Conservation (phyloP, 2,888 invertebrate species). For the Dendrolimus pini region DNA sequence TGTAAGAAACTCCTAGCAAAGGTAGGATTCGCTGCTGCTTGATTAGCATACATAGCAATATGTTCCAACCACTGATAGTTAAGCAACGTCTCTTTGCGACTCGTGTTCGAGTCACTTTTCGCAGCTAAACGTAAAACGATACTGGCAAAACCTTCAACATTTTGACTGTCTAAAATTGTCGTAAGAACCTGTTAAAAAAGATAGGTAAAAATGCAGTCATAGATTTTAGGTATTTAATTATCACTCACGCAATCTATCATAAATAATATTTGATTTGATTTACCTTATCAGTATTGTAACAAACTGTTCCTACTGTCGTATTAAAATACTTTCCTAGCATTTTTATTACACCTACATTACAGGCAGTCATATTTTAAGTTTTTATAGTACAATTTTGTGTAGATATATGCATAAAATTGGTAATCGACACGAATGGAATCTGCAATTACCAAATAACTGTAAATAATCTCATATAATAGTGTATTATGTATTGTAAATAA, state of each 20-base stretch:
- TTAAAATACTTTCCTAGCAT: conserved; percentile 73
- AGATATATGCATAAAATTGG: too few relatives aligned
- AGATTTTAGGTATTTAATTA: too few relatives aligned
- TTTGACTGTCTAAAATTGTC: conserved; percentile 55
- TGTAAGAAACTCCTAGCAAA: conserved; percentile 69
- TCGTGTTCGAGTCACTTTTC: conserved; percentile 51
- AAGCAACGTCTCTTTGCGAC: conserved; percentile 53
- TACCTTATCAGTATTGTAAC: conserved; percentile 74
- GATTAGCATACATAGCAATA: conserved; percentile 72
- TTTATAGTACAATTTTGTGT: not conserved
- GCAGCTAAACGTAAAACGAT: conserved; percentile 64
- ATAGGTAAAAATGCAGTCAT: too few relatives aligned
- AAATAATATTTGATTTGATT: too few relatives aligned
- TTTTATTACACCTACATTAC: conserved; percentile 58
- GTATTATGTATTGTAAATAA: too few relatives aligned
- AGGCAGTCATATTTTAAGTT: conserved; percentile 34
- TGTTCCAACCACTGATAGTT: conserved; percentile 83
- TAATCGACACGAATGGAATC: too few relatives aligned
- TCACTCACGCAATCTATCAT: too few relatives aligned
- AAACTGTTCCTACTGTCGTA: conserved; percentile 64
- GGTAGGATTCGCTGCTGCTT: conserved; percentile 50
- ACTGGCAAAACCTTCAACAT: conserved; percentile 68
- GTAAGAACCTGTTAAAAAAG: conserved; percentile 59
- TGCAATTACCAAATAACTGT: too few relatives aligned
- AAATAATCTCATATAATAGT: too few relatives aligned